These are phyloP conservation scores for Pachyramphus minor DNA, from an alignment of 2,113 vertebrate genomes.

Conservation along the genomic window DNA sequence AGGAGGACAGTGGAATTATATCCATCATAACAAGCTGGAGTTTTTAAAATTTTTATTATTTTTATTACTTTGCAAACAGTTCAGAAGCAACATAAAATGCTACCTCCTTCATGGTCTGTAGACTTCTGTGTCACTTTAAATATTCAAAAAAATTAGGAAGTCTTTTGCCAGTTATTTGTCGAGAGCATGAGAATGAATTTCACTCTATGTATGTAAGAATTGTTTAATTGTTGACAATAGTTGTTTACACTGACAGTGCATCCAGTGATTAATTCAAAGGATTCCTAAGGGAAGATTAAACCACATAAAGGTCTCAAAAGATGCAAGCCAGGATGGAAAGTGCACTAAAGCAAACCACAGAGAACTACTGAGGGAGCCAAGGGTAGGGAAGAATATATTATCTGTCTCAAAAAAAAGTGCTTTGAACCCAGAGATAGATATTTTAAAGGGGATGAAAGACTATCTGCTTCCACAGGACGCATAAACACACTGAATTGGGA, in stretches of 20 bases:
- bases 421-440: background rate
- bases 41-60: background rate
- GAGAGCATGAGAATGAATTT: background rate
- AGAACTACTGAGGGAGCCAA: background rate
- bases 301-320: background rate
- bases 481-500: background rate
- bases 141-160: background rate
- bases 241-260: background rate
- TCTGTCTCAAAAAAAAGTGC: background rate
- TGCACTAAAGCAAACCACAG: background rate
- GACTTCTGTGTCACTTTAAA: background rate
- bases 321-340: background rate
- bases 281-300: constrained; percentile 6
- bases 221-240: constrained; percentile 4
- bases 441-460: background rate
- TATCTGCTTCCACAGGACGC: background rate
- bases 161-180: background rate
- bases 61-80: background rate
- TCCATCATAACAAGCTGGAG: background rate
- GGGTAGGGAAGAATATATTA: background rate
- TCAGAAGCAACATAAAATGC: background rate
- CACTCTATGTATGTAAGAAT: background rate
- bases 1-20: background rate
- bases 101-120: background rate
- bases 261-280: constrained; percentile 13